Percentiles rank a stretch among this genome's conserved stretches.
Evolutionary conservation across 2,113 vertebrate species (phyloP).

Genomic region (Junco hyemalis): DNA sequence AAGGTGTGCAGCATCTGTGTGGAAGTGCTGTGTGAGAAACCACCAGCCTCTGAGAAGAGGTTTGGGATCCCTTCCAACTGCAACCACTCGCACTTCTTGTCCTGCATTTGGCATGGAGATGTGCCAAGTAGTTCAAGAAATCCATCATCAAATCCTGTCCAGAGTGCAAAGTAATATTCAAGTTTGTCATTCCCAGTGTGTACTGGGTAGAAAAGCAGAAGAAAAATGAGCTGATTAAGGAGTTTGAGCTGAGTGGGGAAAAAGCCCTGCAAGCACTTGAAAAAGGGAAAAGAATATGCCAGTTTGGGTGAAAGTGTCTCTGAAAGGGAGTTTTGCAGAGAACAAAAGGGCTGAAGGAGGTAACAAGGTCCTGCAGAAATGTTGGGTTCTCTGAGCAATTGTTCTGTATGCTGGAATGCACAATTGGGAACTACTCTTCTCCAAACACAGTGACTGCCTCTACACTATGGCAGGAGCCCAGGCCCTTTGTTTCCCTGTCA

Average conservation of each 20-base stretch:
- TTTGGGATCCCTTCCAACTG: conserved; percentile 92
- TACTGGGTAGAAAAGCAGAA: not conserved
- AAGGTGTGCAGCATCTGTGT: conserved; percentile 93
- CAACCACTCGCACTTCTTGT: conserved; percentile 88
- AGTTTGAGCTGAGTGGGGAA: not conserved
- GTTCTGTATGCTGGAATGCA: not conserved
- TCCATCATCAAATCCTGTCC: conserved; percentile 85
- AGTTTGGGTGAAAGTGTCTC: not conserved
- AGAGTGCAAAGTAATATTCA: not conserved
- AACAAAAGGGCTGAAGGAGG: not conserved
- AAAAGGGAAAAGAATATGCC: not conserved
- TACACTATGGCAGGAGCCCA: conserved; percentile 10
- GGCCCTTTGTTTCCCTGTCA: conserved; percentile 41
- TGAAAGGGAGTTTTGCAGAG: not conserved
- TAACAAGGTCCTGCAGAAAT: not conserved
- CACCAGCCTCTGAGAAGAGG: conserved; percentile 78
- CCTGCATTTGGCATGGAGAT: conserved; percentile 92
- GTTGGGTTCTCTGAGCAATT: not conserved
- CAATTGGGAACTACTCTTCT: not conserved
- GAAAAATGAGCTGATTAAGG: not conserved
- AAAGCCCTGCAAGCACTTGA: not conserved
- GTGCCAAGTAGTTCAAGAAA: conserved; percentile 91
- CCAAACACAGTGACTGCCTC: not conserved
- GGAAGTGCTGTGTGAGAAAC: conserved; percentile 91
- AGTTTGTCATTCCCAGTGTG: not conserved